A percentile compares a stretch with the other conserved stretches of the same genome.
These are phyloP conservation scores for Sinhomidia bicolor DNA, from an alignment of 2,888 invertebrate species.

Conservation along the genomic window DNA sequence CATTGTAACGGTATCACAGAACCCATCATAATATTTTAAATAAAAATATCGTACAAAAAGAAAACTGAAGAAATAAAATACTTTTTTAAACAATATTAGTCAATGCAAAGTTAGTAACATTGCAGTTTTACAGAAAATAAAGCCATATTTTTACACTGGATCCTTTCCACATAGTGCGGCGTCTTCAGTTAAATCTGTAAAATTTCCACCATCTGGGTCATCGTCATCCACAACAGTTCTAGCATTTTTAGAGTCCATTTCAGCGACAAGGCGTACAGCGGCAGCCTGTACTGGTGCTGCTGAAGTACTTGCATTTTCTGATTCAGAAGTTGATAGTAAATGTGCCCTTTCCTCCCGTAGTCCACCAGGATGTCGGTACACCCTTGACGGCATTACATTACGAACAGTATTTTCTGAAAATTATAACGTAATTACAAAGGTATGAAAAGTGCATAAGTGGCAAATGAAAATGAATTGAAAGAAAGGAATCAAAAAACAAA, in stretches of 20 bases:
- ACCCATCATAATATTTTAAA: constrained; percentile 21
- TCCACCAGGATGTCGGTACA: constrained; percentile 80
- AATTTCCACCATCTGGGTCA: constrained; percentile 70
- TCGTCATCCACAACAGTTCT: constrained; percentile 58
- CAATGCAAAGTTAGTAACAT: not conserved
- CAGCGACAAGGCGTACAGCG: constrained; percentile 76
- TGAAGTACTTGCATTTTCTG: constrained; percentile 69
- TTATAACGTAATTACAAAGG: no score
- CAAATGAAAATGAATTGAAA: not conserved
- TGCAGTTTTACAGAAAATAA: not conserved
- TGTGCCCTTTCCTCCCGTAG: constrained; percentile 78
- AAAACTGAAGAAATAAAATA: constrained; percentile 21
- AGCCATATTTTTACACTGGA: not conserved
- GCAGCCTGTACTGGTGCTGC: constrained; percentile 77
- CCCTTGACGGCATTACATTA: constrained; percentile 78
- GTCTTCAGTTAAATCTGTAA: constrained; percentile 78
- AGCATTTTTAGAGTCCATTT: constrained; percentile 74
- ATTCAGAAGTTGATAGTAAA: constrained; percentile 78
- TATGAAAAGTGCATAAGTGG: no score
- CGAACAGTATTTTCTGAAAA: constrained; percentile 76
- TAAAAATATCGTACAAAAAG: constrained; percentile 19
- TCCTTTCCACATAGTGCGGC: constrained; percentile 65
- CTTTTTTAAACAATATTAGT: not conserved
- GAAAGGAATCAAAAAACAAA: no score
- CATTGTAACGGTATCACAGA: constrained; percentile 36